Percentiles rank a stretch among this genome's conserved stretches.
Evolutionary conservation across 2,888 invertebrate species (phyloP).

Genomic region (Marasmarcha lunaedactyla): DNA sequence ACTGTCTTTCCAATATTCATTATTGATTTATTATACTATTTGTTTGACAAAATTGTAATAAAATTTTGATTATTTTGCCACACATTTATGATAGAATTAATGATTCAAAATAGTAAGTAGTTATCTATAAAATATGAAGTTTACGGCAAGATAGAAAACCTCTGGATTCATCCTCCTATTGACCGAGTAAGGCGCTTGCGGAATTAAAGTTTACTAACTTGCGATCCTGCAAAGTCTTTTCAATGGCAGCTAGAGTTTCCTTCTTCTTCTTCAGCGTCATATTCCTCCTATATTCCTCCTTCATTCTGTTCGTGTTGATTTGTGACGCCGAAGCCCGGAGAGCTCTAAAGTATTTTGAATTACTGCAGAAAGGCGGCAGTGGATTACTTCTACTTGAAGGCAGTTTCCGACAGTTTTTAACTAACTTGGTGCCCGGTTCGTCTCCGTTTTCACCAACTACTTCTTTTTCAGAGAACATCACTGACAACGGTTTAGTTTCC

Average conservation of each 20-base stretch:
- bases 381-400: conserved; percentile 44
- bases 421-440: conserved; percentile 13
- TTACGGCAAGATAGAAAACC: too few relatives aligned
- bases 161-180: too few relatives aligned
- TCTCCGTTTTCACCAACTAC: conserved; percentile 32
- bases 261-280: conserved; percentile 67
- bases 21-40: too few relatives aligned
- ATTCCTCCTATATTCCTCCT: conserved; percentile 52
- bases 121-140: too few relatives aligned
- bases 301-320: conserved; percentile 1
- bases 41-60: too few relatives aligned
- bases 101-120: too few relatives aligned
- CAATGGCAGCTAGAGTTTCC: conserved; percentile 62
- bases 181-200: too few relatives aligned
- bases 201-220: conserved; percentile 71
- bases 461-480: conserved; percentile 44
- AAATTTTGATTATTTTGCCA: too few relatives aligned
- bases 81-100: too few relatives aligned
- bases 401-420: conserved; percentile 45
- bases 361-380: conserved; percentile 50
- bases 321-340: conserved; percentile 14
- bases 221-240: conserved; percentile 70
- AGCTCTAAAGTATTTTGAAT: conserved; percentile 44
- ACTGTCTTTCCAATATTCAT: too few relatives aligned
- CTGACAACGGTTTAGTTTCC: conserved; percentile 28